Base-by-base conservation (phyloP, 2,113 vertebrate genomes). In the Sphyrna mokarran region DNA sequence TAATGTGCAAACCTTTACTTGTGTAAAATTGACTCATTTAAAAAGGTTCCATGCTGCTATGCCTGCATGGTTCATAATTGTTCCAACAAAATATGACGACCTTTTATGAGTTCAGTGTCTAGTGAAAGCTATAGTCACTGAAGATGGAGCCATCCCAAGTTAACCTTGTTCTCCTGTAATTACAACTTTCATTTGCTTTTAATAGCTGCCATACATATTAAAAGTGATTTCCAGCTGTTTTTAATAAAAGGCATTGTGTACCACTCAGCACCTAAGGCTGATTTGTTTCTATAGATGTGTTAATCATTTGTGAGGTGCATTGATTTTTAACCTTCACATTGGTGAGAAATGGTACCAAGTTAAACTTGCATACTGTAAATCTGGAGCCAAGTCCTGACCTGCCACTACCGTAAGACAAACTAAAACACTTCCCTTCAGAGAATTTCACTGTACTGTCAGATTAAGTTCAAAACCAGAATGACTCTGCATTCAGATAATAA, bases 11-110 rank as follows among this genome's bases (percentile, higher is more conserved):
- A 95, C 94, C 94, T 48, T 94, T 72, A 95, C 68, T 72, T 48
- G 66, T 70, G 40, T 72, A 70, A 95, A 72, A 95, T 95, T 95
- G 94, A 95, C 69, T 95, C 94, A 95, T 54, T 95, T 72, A 95
- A 66, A 93, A 72, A 95, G 40, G 66, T 54, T 54, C 94, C 94
- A 72, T 95, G 68, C 94, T 95, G 94, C 4, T 95, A 48, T 95
- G 68, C 69, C 40, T 72, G 37, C 10, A 76, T 95, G 68, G 40
- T 43, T 43, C 43, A 54, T 72, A 48, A 48, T 54, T 76, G 70
- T 72, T 43, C 87, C 37, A 54, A 54, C 14, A 95, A 95, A 48
- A 54, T 90, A 90, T 69, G 63, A 69, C 23, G 37, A 48, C 26
- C 68, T 33, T 95, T 95, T 95, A 70, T 33, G 43, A 95, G 40